phyloP scores from a whole-genome alignment of 2,888 invertebrate species.

The Tolmerus cingulatus region DNA sequence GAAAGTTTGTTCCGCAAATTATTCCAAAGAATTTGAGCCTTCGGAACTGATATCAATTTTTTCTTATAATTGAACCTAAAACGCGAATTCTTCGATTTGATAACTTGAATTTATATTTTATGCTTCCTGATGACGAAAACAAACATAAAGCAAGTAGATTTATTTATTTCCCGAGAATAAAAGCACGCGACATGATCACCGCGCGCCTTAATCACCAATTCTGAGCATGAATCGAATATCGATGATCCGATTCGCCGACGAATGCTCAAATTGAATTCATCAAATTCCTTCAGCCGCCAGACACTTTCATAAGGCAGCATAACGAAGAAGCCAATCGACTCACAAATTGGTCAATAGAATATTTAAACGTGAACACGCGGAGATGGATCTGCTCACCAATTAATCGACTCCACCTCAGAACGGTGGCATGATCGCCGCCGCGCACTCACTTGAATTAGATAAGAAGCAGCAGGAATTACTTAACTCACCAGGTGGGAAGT shows the following conservation, averaged over 20 bases:
- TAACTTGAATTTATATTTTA: neutral
- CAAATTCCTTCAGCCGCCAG: neutral
- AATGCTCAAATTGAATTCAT: neutral
- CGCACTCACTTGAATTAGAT: neutral
- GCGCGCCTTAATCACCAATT: neutral
- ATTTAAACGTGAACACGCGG: neutral
- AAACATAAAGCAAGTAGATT: neutral
- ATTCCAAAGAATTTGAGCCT: neutral
- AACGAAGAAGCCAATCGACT: neutral
- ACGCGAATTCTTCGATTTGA: too few relatives aligned
- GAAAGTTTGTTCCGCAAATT: neutral
- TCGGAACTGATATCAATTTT: too few relatives aligned
- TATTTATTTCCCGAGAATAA: neutral
- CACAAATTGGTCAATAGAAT: neutral
- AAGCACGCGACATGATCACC: neutral
- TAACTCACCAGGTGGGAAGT: conserved; percentile 45
- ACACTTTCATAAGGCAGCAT: neutral
- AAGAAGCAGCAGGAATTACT: neutral
- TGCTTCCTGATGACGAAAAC: neutral
- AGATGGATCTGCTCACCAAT: neutral
- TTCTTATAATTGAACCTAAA: too few relatives aligned
- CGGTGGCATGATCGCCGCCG: neutral
- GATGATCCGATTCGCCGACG: neutral
- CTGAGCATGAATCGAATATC: neutral
- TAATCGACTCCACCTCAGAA: neutral